Evolutionary conservation across 2,797 vertebrate genomes (phyloP).

Genomic region (Sebastes melanostomus): DNA sequence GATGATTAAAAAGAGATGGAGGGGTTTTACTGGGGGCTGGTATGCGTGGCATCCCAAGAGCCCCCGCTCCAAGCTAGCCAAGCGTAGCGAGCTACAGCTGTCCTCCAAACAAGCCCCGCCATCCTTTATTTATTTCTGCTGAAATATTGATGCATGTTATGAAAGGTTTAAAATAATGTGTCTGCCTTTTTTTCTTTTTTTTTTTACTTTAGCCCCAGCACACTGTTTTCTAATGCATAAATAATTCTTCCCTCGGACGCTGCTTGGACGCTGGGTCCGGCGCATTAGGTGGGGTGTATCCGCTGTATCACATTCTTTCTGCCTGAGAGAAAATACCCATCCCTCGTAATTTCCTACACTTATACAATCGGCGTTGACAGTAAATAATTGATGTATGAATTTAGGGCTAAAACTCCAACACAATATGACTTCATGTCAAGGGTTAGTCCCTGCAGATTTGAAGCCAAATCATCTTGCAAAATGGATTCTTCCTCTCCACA

Average conservation of each 20-base stretch:
- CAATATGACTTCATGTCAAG: conserved; percentile 99
- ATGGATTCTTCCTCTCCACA: conserved; percentile 89
- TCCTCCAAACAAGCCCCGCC: conserved; percentile 97
- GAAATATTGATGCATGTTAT: conserved; percentile 99
- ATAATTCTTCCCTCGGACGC: conserved; percentile 92
- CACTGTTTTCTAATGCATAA: conserved; percentile 99
- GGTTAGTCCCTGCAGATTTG: conserved; percentile 97
- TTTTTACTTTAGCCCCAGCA: conserved; percentile 81
- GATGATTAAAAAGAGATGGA: conserved; percentile 99
- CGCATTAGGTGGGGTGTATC: conserved; percentile 91
- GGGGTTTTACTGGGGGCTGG: conserved; percentile 94
- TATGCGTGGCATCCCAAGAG: conserved; percentile 93
- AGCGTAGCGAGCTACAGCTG: conserved; percentile 96
- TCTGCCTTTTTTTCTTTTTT: conserved; percentile 82
- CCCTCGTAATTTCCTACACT: conserved; percentile 99
- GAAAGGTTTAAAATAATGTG: conserved; percentile 99
- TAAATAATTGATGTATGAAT: conserved; percentile 99
- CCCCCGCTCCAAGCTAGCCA: conserved; percentile 86
- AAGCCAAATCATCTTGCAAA: conserved; percentile 94
- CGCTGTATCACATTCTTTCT: conserved; percentile 98
- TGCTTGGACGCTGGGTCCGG: conserved; percentile 86
- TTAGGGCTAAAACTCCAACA: conserved; percentile 98
- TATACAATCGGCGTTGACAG: conserved; percentile 93
- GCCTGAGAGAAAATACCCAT: conserved; percentile 99
- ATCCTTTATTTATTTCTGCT: conserved; percentile 99